Percentiles rank a stretch among this genome's conserved stretches.
phyloP scores from a whole-genome alignment of 1,140 invertebrate genomes.

The Conus betulinus region DNA sequence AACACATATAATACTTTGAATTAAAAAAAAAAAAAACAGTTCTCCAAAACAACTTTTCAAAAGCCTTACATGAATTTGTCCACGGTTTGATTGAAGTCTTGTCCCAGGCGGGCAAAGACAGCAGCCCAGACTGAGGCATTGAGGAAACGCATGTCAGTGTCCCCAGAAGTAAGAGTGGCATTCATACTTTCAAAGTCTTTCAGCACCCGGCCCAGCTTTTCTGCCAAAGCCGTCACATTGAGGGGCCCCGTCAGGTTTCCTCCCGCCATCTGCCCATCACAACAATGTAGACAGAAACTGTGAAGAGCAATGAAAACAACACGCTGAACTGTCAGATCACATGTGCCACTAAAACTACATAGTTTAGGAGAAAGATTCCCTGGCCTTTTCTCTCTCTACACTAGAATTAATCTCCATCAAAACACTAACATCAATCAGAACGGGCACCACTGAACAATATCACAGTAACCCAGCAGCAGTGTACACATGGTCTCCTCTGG shows the following conservation, averaged over 20 bases:
- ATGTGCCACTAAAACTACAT: too few relatives aligned
- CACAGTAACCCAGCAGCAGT: too few relatives aligned
- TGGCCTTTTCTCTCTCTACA: too few relatives aligned
- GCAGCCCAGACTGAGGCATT: conserved; percentile 21
- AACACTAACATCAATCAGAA: too few relatives aligned
- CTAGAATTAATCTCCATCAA: too few relatives aligned
- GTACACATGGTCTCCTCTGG: too few relatives aligned
- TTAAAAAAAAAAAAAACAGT: neutral
- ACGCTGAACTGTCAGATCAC: too few relatives aligned
- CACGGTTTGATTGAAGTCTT: conserved; percentile 1
- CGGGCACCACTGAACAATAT: too few relatives aligned
- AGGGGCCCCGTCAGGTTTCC: neutral
- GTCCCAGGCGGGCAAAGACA: conserved; percentile 16
- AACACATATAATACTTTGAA: too few relatives aligned
- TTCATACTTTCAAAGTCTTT: neutral
- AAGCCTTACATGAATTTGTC: conserved; percentile 21
- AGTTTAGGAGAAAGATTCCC: too few relatives aligned
- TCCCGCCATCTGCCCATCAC: neutral
- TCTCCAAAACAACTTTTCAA: neutral
- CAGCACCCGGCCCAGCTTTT: neutral
- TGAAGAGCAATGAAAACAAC: too few relatives aligned
- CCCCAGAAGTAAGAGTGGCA: neutral
- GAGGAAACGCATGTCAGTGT: conserved; percentile 5
- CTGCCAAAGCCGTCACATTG: neutral
- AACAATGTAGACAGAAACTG: too few relatives aligned